phyloP scores from a whole-genome alignment of 2,888 invertebrate genomes.

The Tenthredo amoena region DNA sequence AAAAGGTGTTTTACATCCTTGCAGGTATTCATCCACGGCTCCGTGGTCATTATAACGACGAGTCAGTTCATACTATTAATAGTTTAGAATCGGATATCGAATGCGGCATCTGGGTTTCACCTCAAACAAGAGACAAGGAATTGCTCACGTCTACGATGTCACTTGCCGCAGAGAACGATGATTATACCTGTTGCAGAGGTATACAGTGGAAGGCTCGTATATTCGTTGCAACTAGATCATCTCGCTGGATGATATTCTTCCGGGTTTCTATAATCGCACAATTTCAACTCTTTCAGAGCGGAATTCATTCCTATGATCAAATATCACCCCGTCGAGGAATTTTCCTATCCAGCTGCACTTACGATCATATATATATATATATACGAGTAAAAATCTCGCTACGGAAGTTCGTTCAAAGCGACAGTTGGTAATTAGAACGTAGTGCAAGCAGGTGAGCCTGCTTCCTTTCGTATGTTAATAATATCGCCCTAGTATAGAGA shows the following conservation, averaged over 20 bases:
- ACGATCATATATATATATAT: too few species aligned
- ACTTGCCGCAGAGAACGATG: neutral
- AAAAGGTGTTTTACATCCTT: neutral
- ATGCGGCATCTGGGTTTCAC: slow-evolving; percentile 34
- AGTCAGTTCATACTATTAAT: slow-evolving; percentile 29
- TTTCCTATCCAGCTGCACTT: neutral
- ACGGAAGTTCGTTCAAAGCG: neutral
- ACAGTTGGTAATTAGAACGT: slow-evolving; percentile 27
- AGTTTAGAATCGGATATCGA: slow-evolving; percentile 40
- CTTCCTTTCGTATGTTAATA: neutral
- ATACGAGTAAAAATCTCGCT: neutral
- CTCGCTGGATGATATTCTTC: neutral
- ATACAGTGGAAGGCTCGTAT: neutral
- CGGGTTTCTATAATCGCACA: neutral
- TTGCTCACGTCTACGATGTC: slow-evolving; percentile 39
- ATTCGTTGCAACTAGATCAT: neutral
- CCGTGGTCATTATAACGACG: slow-evolving; percentile 4
- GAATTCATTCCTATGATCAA: too few species aligned
- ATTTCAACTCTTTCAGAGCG: too few species aligned
- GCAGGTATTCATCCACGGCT: slow-evolving; percentile 13
- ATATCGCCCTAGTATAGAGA: neutral
- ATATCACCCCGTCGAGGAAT: too few species aligned
- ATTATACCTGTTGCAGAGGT: neutral
- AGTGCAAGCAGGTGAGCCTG: neutral
- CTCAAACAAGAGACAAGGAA: slow-evolving; percentile 32